Conservation (phyloP, 2,113 vertebrate genomes). For the Amblyornis subalaris region DNA sequence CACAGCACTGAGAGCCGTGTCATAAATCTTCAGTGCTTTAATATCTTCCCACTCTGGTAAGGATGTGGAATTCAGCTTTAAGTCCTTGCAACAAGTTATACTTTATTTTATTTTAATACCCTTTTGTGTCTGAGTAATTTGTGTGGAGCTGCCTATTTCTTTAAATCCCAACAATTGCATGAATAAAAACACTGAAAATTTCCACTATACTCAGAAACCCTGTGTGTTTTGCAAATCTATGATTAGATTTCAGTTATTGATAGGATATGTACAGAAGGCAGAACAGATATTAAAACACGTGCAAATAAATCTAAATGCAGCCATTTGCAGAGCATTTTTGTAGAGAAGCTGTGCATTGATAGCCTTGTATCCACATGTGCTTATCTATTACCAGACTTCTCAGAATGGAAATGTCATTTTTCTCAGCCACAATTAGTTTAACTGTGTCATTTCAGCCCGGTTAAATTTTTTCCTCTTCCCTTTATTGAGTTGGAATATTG, state of each 20-base stretch:
- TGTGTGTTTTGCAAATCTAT: not conserved
- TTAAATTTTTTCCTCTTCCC: not conserved
- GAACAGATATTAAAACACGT: not conserved
- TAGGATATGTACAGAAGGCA: not conserved
- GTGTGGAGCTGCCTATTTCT: not conserved
- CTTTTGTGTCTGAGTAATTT: slow-evolving; percentile 40
- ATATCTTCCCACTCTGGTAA: not conserved
- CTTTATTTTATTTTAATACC: slow-evolving; percentile 9
- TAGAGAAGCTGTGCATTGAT: not conserved
- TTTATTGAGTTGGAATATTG: not conserved
- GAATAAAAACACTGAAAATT: not conserved
- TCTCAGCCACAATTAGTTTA: not conserved
- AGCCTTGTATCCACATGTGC: not conserved
- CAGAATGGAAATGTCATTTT: not conserved
- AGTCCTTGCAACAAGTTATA: slow-evolving; percentile 33
- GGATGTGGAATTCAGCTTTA: slow-evolving; percentile 37
- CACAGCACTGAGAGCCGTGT: not conserved
- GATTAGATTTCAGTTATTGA: not conserved
- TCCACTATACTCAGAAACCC: not conserved
- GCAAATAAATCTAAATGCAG: not conserved
- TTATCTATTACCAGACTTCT: not conserved
- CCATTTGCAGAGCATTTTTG: not conserved
- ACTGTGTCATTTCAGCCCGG: not conserved
- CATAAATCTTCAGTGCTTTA: slow-evolving; percentile 11
- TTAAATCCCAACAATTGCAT: slow-evolving; percentile 1